Base-by-base conservation (phyloP, 1,140 invertebrate species). In the Pseudomyrmex flavicornis region DNA sequence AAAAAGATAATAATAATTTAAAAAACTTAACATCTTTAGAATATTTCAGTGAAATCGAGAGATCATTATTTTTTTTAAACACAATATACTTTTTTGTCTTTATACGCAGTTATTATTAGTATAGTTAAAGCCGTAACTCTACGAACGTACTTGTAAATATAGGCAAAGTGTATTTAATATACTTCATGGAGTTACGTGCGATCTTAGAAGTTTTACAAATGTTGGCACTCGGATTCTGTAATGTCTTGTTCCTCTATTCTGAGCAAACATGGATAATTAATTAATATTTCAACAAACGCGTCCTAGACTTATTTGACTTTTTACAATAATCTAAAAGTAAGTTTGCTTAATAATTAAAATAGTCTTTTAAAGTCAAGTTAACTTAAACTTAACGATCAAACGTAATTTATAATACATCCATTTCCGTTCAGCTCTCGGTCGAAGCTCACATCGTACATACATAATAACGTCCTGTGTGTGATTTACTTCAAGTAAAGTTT, bases 131-230 rank as follows among this genome's bases (percentile, higher is more conserved):
- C 20, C 20, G 54, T 61, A 80, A 80, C 44, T 80, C 54, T 48
- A 72, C 10, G 44, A 20, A 62, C 9, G 48, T 50, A 22, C 76
- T 80, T 80, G 76, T 80, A 80, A 80, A 80, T 80, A 80, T 80
- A 72, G 59, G 76, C 66, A 72, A 80, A 72, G 56, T 56, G n/a
- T 80, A 80, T 80, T 80, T 80, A 80, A 72, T 72, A 80, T 80
- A 80, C 44, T 26, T 80, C 44, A 66, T n/a, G 46, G 35, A 79
- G 76, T 70, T 79, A 80, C 46, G 66, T 7, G 68, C 54, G 54
- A 44, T 80, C 54, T 70, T 80, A 17, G 46, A 12, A 59, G 66
- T 59, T 70, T 48, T 2, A 22, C 48, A 46, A 80, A 15, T 35
- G 65, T 50, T 72, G 20, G 76, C 44, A 7, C 12, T 66, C 13